A percentile compares a stretch with the other conserved stretches of the same genome.
phyloP scores from a whole-genome alignment of 2,888 invertebrate species.

The Drosophila neonasuta region DNA sequence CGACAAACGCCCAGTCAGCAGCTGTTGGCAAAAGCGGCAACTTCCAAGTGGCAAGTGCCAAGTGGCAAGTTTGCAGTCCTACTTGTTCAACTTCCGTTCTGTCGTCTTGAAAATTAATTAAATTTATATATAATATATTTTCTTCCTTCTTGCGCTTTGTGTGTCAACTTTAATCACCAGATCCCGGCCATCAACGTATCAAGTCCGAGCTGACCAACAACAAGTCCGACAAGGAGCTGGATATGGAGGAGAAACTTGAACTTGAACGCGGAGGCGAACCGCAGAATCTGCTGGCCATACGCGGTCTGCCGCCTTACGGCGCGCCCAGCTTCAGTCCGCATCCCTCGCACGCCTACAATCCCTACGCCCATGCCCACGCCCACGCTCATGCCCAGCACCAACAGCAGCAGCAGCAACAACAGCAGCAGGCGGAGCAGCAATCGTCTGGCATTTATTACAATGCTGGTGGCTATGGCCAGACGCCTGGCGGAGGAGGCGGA shows the following conservation, averaged over 20 bases:
- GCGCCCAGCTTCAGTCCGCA: constrained; percentile 53
- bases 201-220: constrained; percentile 84
- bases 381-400: constrained; percentile 71
- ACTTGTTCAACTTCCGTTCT: constrained; percentile 70
- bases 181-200: constrained; percentile 82
- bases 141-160: constrained; percentile 44
- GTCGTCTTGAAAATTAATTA: constrained; percentile 62
- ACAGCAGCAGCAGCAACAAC: constrained; percentile 64
- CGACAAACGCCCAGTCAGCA: constrained; percentile 28
- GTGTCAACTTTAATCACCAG: constrained; percentile 54
- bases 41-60: constrained; percentile 6
- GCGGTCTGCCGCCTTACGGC: constrained; percentile 65
- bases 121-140: constrained; percentile 49
- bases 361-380: constrained; percentile 58
- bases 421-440: constrained; percentile 82
- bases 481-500: not conserved
- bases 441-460: constrained; percentile 62
- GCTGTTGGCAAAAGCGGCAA: constrained; percentile 50
- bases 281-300: constrained; percentile 78
- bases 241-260: constrained; percentile 91
- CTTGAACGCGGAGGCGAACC: constrained; percentile 88
- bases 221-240: constrained; percentile 84
- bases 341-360: constrained; percentile 59
- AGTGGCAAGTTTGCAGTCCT: constrained; percentile 59
- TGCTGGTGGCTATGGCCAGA: constrained; percentile 50